phyloP scores from a whole-genome alignment of 2,888 invertebrate species.

The Diplolepis rosae region DNA sequence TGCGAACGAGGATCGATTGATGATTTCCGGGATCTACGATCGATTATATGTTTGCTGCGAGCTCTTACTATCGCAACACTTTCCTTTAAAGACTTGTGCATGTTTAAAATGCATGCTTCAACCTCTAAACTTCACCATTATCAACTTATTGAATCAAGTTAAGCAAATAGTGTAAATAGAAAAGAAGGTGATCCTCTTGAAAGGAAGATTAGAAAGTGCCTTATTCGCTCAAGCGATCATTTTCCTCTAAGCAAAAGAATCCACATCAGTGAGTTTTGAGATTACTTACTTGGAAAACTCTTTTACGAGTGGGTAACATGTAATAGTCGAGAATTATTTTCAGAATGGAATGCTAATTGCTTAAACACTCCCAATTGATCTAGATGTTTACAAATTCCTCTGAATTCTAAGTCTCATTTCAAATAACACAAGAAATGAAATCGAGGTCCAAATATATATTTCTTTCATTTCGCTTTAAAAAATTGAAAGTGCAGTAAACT shows the following conservation, averaged over 20 bases:
- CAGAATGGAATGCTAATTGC: not conserved
- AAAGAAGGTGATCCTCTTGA: not conserved
- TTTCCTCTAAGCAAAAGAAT: slow-evolving; percentile 12
- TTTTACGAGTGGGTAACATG: not conserved
- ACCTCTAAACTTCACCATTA: not conserved
- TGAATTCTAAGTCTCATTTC: no score
- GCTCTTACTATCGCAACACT: not conserved
- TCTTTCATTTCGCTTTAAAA: no score
- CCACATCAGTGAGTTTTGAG: not conserved
- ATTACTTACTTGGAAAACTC: not conserved
- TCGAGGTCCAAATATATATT: no score
- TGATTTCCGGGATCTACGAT: slow-evolving; percentile 50
- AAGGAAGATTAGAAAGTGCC: slow-evolving; percentile 44
- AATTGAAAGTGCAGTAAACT: not conserved
- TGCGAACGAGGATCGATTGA: slow-evolving; percentile 52
- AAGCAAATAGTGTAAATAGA: not conserved
- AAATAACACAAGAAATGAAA: no score
- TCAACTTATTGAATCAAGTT: no score
- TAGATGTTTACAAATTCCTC: not conserved
- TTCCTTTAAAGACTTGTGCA: not conserved
- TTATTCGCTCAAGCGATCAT: slow-evolving; percentile 32
- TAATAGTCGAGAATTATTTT: not conserved
- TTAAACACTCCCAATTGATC: not conserved
- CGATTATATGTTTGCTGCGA: slow-evolving; percentile 28
- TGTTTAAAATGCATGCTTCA: not conserved